Evolutionary conservation across 2,113 vertebrate genomes (phyloP).

Genomic region (Elaphurus davidianus): DNA sequence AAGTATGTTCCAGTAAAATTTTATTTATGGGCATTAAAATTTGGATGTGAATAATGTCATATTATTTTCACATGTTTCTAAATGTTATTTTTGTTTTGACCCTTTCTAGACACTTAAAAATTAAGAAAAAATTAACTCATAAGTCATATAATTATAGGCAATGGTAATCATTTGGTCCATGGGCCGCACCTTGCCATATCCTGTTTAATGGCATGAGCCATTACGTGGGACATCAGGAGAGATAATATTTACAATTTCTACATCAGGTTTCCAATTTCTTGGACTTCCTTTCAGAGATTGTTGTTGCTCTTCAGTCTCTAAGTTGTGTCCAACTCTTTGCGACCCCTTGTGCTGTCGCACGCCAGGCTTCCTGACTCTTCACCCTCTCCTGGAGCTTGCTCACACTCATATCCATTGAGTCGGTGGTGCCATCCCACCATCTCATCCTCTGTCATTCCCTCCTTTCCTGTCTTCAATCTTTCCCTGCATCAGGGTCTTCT

Average conservation of each 20-base stretch:
- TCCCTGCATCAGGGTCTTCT: background rate
- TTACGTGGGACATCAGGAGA: background rate
- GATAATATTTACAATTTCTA: background rate
- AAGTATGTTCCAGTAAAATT: background rate
- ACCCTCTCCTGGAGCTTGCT: background rate
- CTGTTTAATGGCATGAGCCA: background rate
- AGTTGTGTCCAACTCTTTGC: background rate
- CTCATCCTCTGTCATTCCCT: background rate
- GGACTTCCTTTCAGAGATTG: background rate
- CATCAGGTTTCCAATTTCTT: background rate
- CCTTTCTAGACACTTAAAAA: background rate
- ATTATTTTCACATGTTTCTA: background rate
- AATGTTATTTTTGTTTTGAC: background rate
- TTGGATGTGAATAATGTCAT: background rate
- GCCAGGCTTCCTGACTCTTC: background rate
- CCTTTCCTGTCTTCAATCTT: background rate
- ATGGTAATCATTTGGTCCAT: background rate
- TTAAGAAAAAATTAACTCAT: background rate
- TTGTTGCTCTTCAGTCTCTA: background rate
- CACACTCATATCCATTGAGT: background rate
- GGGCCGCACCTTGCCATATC: no score
- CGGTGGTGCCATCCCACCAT: background rate
- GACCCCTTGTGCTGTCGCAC: fast-evolving
- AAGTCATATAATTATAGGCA: background rate
- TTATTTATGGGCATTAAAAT: background rate